These are phyloP conservation scores for Athene cunicularia DNA, from an alignment of 2,113 vertebrate genomes.

Conservation along the genomic window DNA sequence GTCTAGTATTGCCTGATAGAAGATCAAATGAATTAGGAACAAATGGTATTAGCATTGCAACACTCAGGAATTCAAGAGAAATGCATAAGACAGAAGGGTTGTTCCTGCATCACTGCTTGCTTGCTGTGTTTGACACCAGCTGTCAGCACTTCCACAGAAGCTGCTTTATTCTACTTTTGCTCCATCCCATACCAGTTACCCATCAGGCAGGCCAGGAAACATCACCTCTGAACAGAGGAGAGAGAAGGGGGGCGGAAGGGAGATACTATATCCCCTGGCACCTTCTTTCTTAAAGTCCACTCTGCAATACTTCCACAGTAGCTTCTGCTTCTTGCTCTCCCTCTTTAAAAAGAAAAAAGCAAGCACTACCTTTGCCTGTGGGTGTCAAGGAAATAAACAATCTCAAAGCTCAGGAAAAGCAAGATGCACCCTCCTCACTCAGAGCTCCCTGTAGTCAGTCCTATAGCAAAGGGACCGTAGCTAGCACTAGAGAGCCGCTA, in stretches of 20 bases:
- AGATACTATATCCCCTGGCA: not conserved
- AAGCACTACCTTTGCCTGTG: not conserved
- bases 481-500: not conserved
- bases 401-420: not conserved
- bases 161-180: not conserved
- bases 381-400: not conserved
- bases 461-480: not conserved
- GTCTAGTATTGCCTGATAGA: not conserved
- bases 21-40: not conserved
- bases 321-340: not conserved
- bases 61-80: not conserved
- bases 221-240: not conserved
- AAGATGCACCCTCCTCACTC: not conserved
- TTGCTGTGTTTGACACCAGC: not conserved
- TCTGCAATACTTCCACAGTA: not conserved
- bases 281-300: not conserved
- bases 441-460: not conserved
- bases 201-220: not conserved
- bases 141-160: not conserved
- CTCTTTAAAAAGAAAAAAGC: not conserved
- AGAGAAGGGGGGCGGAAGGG: fast-evolving
- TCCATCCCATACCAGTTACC: not conserved
- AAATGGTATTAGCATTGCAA: not conserved
- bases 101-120: not conserved
- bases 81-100: not conserved